Conservation (phyloP, 2,113 vertebrate species). For the Calonectris borealis region DNA sequence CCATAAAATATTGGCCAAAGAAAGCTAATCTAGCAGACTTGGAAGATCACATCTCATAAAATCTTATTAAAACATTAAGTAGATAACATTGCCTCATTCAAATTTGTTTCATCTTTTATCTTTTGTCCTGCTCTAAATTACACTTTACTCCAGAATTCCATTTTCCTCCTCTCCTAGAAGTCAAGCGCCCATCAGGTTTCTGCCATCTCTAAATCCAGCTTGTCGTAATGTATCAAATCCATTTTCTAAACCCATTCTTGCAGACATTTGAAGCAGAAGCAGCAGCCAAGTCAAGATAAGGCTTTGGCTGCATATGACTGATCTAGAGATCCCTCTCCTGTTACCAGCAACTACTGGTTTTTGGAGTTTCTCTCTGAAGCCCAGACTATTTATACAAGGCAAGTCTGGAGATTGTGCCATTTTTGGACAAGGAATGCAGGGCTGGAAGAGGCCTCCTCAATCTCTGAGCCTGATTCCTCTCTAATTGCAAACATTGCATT, state of each 20-base stretch:
- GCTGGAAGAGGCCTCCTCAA: not conserved
- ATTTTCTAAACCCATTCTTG: not conserved
- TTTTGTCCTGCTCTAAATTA: not conserved
- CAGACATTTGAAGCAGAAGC: not conserved
- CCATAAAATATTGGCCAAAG: not conserved
- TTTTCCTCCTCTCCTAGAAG: not conserved
- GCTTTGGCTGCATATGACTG: not conserved
- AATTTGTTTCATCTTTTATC: not conserved
- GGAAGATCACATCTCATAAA: not conserved
- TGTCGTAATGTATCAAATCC: not conserved
- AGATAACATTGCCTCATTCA: not conserved
- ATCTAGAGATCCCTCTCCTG: not conserved
- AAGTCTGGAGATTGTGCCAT: not conserved
- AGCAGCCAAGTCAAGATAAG: not conserved
- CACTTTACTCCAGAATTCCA: not conserved
- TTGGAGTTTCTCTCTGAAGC: not conserved
- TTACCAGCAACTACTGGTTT: not conserved
- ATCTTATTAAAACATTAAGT: not conserved
- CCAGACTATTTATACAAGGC: not conserved
- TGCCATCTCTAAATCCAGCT: not conserved
- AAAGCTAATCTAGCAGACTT: not conserved
- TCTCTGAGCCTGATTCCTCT: not conserved
- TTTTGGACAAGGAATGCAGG: not conserved
- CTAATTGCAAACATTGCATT: not conserved
- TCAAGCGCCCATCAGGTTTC: not conserved